These are phyloP conservation scores for Tangara arthus DNA, from an alignment of 2,797 vertebrate genomes.

Conservation along the genomic window DNA sequence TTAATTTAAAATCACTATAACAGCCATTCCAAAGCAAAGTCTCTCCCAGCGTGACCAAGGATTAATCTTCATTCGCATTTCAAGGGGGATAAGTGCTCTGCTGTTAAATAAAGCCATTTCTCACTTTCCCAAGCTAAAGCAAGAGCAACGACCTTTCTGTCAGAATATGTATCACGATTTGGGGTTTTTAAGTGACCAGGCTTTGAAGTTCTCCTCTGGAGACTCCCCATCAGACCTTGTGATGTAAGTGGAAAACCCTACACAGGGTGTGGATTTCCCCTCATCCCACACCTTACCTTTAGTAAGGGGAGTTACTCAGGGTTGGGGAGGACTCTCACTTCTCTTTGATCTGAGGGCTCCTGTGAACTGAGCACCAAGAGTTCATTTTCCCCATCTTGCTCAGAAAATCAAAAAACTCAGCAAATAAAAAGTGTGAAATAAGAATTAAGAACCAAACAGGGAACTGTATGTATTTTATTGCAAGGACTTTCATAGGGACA, in stretches of 20 bases:
- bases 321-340: neutral
- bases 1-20: slow-evolving; percentile 51
- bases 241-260: neutral
- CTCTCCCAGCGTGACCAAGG: neutral
- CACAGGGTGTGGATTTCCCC: neutral
- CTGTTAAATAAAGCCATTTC: slow-evolving; percentile 24
- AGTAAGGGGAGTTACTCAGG: neutral
- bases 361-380: neutral
- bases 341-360: neutral
- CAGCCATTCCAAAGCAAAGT: slow-evolving; percentile 11
- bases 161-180: neutral
- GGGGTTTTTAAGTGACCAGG: neutral
- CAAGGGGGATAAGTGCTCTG: neutral
- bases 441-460: slow-evolving; percentile 1
- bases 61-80: slow-evolving; percentile 41
- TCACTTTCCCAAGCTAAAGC: neutral
- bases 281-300: neutral
- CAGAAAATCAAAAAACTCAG: slow-evolving; percentile 18
- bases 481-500: neutral
- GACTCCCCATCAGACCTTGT: neutral
- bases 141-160: neutral
- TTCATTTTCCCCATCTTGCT: neutral
- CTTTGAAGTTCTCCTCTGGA: neutral
- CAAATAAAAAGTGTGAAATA: slow-evolving; percentile 17
- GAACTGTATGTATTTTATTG: neutral